Base-by-base conservation (phyloP, 2,113 vertebrate species). In the Bos javanicus region DNA sequence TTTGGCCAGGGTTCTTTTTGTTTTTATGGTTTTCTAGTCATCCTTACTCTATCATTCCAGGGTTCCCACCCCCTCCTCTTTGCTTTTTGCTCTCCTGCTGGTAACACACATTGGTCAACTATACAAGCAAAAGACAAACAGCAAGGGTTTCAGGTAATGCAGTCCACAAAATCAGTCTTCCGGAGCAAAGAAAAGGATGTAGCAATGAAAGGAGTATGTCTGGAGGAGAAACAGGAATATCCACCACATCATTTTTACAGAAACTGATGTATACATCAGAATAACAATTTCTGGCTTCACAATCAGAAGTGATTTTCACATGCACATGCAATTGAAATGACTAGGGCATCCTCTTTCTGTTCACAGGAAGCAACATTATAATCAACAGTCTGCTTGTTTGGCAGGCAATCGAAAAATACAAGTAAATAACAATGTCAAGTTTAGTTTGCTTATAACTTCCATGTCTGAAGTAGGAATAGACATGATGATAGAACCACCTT, bases 311-410 rank as follows among this genome's bases (percentile, higher is more conserved):
- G 64, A 50, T 94, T 92, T 92, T 60, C 74, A 92, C 13, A 50
- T 92, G 52, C 23, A 64, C 26, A 33, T 81, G 30, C 59, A 93
- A 36, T 59, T 93, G 36, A 96, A 93, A 87, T 85, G 67, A 95
- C 26, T 83, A 76, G 80, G 7, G 25, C 21, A 94, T 87, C 28
- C 14, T 95, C 33, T 95, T 56, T 78, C 17, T 92, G 21, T 87
- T 33, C 21, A 71, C 21, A 67, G 62, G n/a, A 90, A 54, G 43
- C 54, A 95, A 92, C 95, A 89, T 67, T 95, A 94, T 94, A 90
- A 93, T 88, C 26, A 93, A n/a, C 71, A 90, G 15, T 59, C 28
- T 60, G 30, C 54, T 98, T 95, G 16, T 30, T 80, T 88, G 50
- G 23, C 60, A 95, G 76, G 43, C 89, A 94, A 89, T 82, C 1